Evolutionary conservation across 2,797 vertebrate genomes (phyloP).

Genomic region (Acanthurus lineatus): DNA sequence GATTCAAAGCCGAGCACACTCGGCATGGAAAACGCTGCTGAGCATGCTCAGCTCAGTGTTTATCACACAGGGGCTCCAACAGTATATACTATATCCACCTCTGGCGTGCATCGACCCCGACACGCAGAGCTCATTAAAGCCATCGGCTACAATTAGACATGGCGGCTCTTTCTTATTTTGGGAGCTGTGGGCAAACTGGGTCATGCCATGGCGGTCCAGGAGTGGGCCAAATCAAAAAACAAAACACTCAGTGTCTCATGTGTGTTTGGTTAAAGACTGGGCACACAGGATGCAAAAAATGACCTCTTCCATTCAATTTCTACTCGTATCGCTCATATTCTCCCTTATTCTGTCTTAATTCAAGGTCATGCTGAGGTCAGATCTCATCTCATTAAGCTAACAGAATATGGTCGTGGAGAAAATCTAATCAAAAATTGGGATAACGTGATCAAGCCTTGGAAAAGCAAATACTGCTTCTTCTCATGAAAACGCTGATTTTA

Average conservation of each 20-base stretch:
- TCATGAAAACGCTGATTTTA: background rate
- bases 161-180: slow-evolving; percentile 52
- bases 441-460: slow-evolving; percentile 1
- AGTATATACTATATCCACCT: slow-evolving; percentile 23
- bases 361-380: slow-evolving; percentile 3
- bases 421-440: slow-evolving; percentile 2
- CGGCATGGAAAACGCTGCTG: slow-evolving; percentile 31
- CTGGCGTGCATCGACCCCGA: slow-evolving; percentile 15
- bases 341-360: background rate
- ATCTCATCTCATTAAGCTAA: background rate
- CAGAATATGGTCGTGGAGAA: slow-evolving; percentile 7
- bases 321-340: too few species aligned
- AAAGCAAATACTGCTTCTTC: background rate
- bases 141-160: slow-evolving; percentile 50
- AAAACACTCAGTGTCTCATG: background rate
- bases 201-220: slow-evolving; percentile 22
- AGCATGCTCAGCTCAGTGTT: slow-evolving; percentile 31
- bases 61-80: slow-evolving; percentile 33
- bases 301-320: background rate
- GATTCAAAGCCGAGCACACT: slow-evolving; percentile 58
- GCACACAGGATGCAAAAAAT: background rate
- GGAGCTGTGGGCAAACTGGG: slow-evolving; percentile 56
- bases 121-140: slow-evolving; percentile 59
- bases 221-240: slow-evolving; percentile 8
- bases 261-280: background rate